Evolutionary conservation across 2,888 invertebrate species (phyloP).

Genomic region (Neelides folsomi): DNA sequence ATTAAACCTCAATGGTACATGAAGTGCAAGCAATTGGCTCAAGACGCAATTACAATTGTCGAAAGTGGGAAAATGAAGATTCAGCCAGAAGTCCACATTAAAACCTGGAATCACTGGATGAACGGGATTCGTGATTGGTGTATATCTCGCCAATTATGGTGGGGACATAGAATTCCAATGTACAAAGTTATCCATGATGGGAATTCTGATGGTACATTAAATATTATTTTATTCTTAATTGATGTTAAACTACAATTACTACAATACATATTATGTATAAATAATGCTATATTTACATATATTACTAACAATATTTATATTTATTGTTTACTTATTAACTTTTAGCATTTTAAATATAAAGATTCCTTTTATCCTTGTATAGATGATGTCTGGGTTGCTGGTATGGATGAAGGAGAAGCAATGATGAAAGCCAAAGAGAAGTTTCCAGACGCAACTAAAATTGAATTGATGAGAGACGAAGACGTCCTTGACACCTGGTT

Average conservation of each 20-base stretch:
- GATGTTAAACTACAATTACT: too few species aligned
- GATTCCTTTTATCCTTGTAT: neutral
- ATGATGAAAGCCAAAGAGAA: constrained; percentile 59
- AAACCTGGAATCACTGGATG: constrained; percentile 94
- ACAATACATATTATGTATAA: too few species aligned
- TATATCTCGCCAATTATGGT: constrained; percentile 95
- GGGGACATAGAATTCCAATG: constrained; percentile 97
- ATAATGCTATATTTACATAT: too few species aligned
- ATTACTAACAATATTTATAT: too few species aligned
- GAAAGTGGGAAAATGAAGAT: constrained; percentile 66
- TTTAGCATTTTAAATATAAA: neutral
- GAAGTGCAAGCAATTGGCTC: constrained; percentile 78
- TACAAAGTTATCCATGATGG: constrained; percentile 51
- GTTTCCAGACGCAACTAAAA: constrained; percentile 42
- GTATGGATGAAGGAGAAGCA: constrained; percentile 55
- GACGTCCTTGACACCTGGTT: constrained; percentile 99
- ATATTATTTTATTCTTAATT: too few species aligned
- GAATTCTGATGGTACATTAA: neutral
- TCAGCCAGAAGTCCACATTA: constrained; percentile 77
- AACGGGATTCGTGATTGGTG: constrained; percentile 97
- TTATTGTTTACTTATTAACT: too few species aligned
- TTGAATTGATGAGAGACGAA: constrained; percentile 61
- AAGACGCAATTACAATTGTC: constrained; percentile 66
- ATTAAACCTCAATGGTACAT: constrained; percentile 97
- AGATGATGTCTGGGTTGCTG: constrained; percentile 26